A percentile compares a stretch with the other conserved stretches of the same genome.
phyloP scores from a whole-genome alignment of 2,797 vertebrate genomes.

The Diplodus puntazzo region DNA sequence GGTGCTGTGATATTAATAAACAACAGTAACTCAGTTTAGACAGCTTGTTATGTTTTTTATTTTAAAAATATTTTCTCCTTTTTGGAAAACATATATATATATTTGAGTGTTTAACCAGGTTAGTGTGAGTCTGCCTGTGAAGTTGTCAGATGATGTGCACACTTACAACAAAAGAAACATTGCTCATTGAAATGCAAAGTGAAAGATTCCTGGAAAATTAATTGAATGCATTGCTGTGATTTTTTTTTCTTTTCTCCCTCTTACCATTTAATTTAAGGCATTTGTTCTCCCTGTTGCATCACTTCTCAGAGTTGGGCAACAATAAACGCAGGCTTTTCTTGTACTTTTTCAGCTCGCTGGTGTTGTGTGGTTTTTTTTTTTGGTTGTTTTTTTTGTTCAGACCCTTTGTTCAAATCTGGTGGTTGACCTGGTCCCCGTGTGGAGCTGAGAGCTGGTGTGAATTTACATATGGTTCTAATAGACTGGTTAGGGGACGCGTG shows the following conservation, averaged over 20 bases:
- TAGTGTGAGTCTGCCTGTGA: constrained; percentile 4
- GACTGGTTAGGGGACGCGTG: not conserved
- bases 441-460: constrained; percentile 23
- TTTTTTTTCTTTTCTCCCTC: not conserved
- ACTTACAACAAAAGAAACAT: constrained; percentile 17
- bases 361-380: constrained; percentile 32
- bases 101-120: not conserved
- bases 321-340: constrained; percentile 52
- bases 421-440: constrained; percentile 4
- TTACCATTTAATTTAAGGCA: constrained; percentile 42
- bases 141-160: constrained; percentile 25
- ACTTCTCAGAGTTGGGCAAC: constrained; percentile 48
- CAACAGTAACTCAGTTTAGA: not conserved
- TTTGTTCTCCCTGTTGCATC: constrained; percentile 63
- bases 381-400: constrained; percentile 15
- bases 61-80: not conserved
- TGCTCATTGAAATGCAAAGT: constrained; percentile 40
- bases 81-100: not conserved
- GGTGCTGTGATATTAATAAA: not conserved
- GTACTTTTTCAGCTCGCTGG: constrained; percentile 28
- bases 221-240: constrained; percentile 51
- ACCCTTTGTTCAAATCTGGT: not conserved
- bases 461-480: constrained; percentile 9
- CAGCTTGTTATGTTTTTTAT: not conserved
- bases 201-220: constrained; percentile 65